Conservation (phyloP, 2,888 invertebrate species). For the Tridacna crocea region DNA sequence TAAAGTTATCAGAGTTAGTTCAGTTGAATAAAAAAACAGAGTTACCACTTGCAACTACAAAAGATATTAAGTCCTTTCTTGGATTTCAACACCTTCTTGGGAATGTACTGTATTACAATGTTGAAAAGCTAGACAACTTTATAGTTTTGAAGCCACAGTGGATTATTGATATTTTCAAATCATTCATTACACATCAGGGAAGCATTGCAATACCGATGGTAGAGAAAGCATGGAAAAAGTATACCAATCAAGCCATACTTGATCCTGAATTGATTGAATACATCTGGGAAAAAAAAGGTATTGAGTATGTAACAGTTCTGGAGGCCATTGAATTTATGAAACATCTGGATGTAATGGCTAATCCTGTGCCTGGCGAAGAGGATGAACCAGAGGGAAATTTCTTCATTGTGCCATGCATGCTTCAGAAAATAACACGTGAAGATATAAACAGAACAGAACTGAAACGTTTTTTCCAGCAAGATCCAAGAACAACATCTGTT, state of each 20-base stretch:
- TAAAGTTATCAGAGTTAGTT: conserved; percentile 30
- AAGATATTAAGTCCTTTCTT: conserved; percentile 24
- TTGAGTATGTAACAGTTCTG: not conserved
- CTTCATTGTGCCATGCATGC: conserved; percentile 52
- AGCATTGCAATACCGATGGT: not conserved
- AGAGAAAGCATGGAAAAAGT: conserved; percentile 6
- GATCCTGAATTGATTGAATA: conserved; percentile 9
- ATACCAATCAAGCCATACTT: conserved; percentile 8
- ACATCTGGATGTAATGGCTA: conserved; percentile 27
- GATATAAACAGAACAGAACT: not conserved
- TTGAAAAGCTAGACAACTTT: conserved; percentile 30
- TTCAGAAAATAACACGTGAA: conserved; percentile 23
- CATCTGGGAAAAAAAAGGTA: not conserved
- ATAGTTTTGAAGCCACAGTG: conserved; percentile 54
- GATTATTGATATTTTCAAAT: conserved; percentile 56
- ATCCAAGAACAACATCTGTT: conserved; percentile 37
- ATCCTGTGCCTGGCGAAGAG: not conserved
- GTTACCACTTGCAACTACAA: not conserved
- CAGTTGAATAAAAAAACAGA: conserved; percentile 19
- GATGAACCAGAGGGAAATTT: conserved; percentile 20
- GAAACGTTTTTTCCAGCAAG: not conserved
- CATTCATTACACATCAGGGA: conserved; percentile 44
- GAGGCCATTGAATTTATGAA: conserved; percentile 4
- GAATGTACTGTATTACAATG: conserved; percentile 49
- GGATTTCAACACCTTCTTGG: conserved; percentile 52